Base-by-base conservation (phyloP, 1,140 invertebrate species). In the Saccostrea cuccullata region DNA sequence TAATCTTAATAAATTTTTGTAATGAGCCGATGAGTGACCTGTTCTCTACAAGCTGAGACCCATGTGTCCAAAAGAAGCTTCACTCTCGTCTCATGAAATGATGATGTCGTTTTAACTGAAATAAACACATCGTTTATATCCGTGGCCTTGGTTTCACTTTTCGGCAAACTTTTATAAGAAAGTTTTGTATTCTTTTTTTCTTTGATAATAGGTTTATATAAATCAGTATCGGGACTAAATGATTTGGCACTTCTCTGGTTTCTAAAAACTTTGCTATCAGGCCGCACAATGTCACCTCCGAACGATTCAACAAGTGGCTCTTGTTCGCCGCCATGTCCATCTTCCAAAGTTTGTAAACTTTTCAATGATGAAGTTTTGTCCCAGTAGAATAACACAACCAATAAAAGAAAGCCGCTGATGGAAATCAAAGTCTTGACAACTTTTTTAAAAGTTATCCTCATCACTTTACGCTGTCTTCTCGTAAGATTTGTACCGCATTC, bases 61-160 rank as follows among this genome's bases (percentile, higher is more conserved):
- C 98, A 99, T 88, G 98, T 99, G 94, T 97, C 97, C 93, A 99
- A 96, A 91, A 99, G 97, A 87, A 98, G 96, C n/a, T 97, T 97
- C 89, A 99, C 93, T 89, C 98, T 96, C 55, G 97, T 96, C 88
- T 96, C 95, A 94, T 99, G 98, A 95, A 98, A 98, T 95, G 97
- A 96, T 93, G 97, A 97, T 55, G 98, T 98, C 83, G 98, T 99
- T 96, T 99, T 99, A 26, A 99, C 98, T 95, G 97, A 98, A 94
- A 99, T 97, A 95, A 98, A 99, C 91, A 99, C 96, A 94, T 98
- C 98, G 94, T 97, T 96, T 88, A 98, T 56, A 84, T 91, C 88
- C 26, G 92, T 93, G 40, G 23, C 86, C 47, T 60, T 9, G 67
- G 17, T 13, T 12, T 77, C 70, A 77, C 70, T 77, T 36, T 77